These are phyloP conservation scores for Deilephila elpenor DNA, from an alignment of 2,888 invertebrate genomes.

Conservation along the genomic window DNA sequence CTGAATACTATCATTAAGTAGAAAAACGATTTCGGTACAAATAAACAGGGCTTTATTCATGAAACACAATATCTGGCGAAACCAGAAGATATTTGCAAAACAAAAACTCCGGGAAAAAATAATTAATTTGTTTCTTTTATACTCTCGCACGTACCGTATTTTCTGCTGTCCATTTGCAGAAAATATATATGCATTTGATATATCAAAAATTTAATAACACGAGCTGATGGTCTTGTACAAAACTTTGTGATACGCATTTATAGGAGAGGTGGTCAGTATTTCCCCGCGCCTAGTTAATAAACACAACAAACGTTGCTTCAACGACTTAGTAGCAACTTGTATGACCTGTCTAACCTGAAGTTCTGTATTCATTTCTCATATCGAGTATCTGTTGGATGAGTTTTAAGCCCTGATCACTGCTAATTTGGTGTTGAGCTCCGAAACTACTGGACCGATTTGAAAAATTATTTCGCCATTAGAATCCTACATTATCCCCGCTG, in stretches of 20 bases:
- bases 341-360: no score
- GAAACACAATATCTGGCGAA: not conserved
- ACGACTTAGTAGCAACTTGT: no score
- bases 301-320: not conserved
- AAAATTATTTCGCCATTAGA: no score
- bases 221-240: not conserved
- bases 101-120: not conserved
- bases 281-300: not conserved
- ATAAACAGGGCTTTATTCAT: not conserved
- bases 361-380: no score
- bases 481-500: no score
- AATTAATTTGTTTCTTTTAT: not conserved
- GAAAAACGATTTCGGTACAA: not conserved
- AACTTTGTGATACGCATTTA: not conserved
- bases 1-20: not conserved
- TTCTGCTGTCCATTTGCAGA: not conserved
- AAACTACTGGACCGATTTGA: no score
- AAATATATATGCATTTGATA: not conserved
- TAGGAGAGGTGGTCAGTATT: not conserved
- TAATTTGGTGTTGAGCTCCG: no score
- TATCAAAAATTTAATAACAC: slow-evolving; percentile 2
- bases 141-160: not conserved
- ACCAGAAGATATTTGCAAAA: slow-evolving; percentile 2
- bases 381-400: no score
- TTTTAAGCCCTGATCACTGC: no score